A percentile compares a stretch with the other conserved stretches of the same genome.
These are phyloP conservation scores for Jaculus jaculus DNA, from an alignment of 2,113 vertebrate species.

Conservation along the genomic window DNA sequence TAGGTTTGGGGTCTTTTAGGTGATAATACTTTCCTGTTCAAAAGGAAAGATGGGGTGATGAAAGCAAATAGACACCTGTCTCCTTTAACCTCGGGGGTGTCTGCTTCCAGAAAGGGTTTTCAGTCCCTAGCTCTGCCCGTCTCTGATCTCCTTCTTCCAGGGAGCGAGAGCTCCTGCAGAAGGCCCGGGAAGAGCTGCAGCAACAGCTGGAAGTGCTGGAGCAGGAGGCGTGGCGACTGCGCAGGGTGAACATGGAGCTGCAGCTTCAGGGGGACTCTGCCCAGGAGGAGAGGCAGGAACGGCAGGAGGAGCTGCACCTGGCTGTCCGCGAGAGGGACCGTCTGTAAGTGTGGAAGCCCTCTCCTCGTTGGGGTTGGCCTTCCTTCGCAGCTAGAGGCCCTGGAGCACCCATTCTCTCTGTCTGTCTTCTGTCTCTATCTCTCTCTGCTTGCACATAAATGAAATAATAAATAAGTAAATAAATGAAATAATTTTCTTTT, in stretches of 20 bases:
- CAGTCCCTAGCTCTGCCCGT: background rate
- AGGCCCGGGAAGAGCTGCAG: conserved; percentile 76
- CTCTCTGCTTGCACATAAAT: no score
- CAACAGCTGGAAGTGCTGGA: conserved; percentile 76
- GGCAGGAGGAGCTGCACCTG: conserved; percentile 78
- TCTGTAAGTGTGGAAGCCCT: conserved; percentile 79
- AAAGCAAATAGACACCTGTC: background rate
- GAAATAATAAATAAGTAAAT: no score
- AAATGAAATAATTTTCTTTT: no score
- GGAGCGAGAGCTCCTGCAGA: conserved; percentile 76
- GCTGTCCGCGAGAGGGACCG: conserved; percentile 58
- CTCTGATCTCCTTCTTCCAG: background rate
- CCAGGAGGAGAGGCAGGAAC: conserved; percentile 77
- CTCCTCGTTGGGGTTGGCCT: background rate
- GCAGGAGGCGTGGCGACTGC: conserved; percentile 78
- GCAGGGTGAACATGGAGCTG: conserved; percentile 78
- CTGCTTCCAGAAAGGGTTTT: background rate
- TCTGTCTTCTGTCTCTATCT: no score
- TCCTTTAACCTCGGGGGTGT: background rate
- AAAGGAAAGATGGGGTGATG: background rate
- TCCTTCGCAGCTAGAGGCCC: background rate
- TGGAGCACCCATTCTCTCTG: no score
- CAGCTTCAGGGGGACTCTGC: conserved; percentile 82
- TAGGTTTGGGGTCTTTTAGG: background rate
- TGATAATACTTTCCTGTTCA: background rate